Evolutionary conservation across 2,888 invertebrate species (phyloP).

Genomic region (Selenia dentaria): DNA sequence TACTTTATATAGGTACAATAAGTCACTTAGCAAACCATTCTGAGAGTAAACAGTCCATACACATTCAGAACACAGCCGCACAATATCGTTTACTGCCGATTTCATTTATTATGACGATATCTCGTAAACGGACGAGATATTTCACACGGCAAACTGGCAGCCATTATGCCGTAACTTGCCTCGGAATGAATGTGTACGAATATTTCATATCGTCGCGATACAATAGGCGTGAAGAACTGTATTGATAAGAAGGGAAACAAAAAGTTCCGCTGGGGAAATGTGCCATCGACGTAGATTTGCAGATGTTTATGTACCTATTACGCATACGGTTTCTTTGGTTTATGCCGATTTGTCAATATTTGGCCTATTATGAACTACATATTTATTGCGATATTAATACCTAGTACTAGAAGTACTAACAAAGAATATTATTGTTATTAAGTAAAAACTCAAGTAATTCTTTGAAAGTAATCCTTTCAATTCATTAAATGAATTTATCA

Average conservation of each 20-base stretch:
- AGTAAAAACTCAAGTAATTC: no score
- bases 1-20: no score
- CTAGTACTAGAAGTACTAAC: no score
- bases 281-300: neutral
- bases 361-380: no score
- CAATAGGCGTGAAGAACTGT: conserved; percentile 24
- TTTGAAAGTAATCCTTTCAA: no score
- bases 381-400: no score
- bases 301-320: no score
- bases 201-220: conserved; percentile 25
- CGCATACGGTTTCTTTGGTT: no score
- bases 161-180: conserved; percentile 29
- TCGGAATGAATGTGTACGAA: conserved; percentile 26
- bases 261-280: neutral
- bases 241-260: conserved; percentile 11
- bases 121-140: conserved; percentile 27
- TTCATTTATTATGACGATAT: conserved; percentile 24
- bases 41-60: conserved; percentile 8
- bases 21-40: no score
- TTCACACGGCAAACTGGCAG: conserved; percentile 25
- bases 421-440: no score
- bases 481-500: no score
- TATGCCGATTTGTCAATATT: neutral
- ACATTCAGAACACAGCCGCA: conserved; percentile 6
- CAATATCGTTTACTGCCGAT: conserved; percentile 19